These are phyloP conservation scores for Drosophila tanythrix DNA, from an alignment of 2,888 invertebrate species.

Conservation along the genomic window DNA sequence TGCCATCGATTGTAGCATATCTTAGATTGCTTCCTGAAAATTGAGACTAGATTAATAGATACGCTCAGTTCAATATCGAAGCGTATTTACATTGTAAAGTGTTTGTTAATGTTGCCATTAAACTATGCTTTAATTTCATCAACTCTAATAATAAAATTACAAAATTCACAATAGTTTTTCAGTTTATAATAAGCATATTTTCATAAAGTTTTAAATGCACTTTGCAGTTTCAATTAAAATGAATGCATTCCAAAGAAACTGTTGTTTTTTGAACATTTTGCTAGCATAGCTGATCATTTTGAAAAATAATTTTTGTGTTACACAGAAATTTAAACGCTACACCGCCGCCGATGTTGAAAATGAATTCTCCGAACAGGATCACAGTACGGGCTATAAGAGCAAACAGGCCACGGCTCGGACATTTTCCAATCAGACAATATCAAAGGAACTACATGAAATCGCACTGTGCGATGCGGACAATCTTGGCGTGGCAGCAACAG, in stretches of 20 bases:
- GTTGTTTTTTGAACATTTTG: not conserved
- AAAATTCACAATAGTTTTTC: not conserved
- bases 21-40: not conserved
- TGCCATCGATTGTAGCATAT: not conserved
- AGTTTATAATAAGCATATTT: not conserved
- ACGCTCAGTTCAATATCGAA: not conserved
- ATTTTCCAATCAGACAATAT: slow-evolving; percentile 82
- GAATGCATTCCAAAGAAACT: not conserved
- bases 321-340: slow-evolving; percentile 82
- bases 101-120: not conserved
- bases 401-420: slow-evolving; percentile 75
- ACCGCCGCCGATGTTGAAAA: slow-evolving; percentile 82
- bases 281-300: not conserved
- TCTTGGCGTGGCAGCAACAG: slow-evolving; percentile 35
- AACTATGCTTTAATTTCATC: not conserved
- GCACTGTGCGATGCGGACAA: slow-evolving; percentile 76
- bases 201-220: not conserved
- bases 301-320: not conserved
- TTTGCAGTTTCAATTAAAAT: not conserved
- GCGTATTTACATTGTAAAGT: not conserved
- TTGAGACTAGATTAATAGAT: not conserved
- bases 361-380: slow-evolving; percentile 83
- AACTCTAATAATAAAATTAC: not conserved
- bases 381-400: slow-evolving; percentile 73
- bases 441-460: slow-evolving; percentile 82